Evolutionary conservation across 2,113 vertebrate genomes (phyloP).

Genomic region (Acrocephalus kingi): DNA sequence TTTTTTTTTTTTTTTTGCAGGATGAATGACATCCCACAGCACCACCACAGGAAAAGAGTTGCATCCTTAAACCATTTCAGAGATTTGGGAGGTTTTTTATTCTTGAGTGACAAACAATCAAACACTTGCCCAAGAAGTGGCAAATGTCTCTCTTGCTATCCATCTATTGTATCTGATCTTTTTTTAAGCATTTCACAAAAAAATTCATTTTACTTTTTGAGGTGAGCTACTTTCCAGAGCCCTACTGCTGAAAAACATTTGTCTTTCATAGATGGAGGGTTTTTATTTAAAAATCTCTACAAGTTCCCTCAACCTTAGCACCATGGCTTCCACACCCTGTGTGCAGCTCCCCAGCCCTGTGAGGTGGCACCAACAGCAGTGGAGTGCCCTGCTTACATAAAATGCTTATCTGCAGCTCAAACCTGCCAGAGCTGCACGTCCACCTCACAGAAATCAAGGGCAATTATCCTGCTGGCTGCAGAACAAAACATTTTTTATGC

Average conservation of each 20-base stretch:
- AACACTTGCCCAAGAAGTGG: not conserved
- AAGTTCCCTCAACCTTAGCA: not conserved
- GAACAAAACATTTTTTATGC: not conserved
- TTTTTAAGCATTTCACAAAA: not conserved
- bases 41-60: not conserved
- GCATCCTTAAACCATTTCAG: not conserved
- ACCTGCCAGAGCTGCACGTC: not conserved
- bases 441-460: constrained; percentile 11
- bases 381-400: not conserved
- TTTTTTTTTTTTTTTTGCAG: not conserved
- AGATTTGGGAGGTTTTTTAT: not conserved
- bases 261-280: not conserved
- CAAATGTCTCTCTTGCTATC: not conserved
- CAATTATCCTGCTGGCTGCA: constrained; percentile 9
- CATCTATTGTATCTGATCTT: not conserved
- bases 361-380: not conserved
- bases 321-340: not conserved
- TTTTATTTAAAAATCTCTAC: not conserved
- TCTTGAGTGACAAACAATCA: not conserved
- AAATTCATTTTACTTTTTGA: not conserved
- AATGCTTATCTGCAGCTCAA: constrained; percentile 19
- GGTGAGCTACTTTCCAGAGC: not conserved
- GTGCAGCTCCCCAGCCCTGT: not conserved
- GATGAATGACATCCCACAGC: not conserved
- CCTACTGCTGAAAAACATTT: not conserved